Percentiles rank a stretch among this genome's conserved stretches.
Evolutionary conservation across 64 coral and sea anemone species (phyloP).

Genomic region (Montipora sp.): DNA sequence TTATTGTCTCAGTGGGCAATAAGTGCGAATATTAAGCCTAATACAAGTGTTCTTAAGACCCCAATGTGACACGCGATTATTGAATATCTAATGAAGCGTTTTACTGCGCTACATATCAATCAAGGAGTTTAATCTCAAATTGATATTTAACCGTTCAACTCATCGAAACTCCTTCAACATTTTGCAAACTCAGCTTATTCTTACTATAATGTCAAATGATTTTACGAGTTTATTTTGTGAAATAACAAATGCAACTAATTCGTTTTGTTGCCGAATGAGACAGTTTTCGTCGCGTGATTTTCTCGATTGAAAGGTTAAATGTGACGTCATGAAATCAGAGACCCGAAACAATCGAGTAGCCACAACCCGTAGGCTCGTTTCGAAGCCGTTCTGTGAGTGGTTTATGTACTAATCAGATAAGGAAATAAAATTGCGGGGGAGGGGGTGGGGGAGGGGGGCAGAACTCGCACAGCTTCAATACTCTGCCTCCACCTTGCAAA

Average conservation of each 20-base stretch:
- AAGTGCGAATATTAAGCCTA: slow-evolving; percentile 1
- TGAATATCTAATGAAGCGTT: neutral
- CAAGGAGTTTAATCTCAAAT: neutral
- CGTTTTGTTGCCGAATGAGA: too few relatives aligned
- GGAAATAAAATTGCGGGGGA: too few relatives aligned
- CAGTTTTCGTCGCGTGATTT: neutral
- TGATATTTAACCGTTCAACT: neutral
- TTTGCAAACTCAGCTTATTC: neutral
- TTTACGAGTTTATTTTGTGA: too few relatives aligned
- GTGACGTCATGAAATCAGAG: neutral
- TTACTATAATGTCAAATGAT: too few relatives aligned
- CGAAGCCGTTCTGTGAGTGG: neutral
- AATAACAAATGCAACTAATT: too few relatives aligned
- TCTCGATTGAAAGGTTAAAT: neutral
- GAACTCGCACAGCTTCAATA: too few relatives aligned
- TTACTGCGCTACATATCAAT: neutral
- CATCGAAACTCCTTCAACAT: neutral
- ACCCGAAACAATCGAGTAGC: neutral
- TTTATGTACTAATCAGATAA: neutral
- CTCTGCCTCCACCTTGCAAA: too few relatives aligned
- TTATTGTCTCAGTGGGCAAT: slow-evolving; percentile 3
- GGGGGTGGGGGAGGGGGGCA: too few relatives aligned
- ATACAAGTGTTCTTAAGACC: neutral
- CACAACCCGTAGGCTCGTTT: neutral
- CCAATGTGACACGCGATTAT: neutral